Percentiles rank a stretch among this genome's conserved stretches.
Conservation (phyloP, 2,113 vertebrate species). For the Rhinogobius similis region DNA sequence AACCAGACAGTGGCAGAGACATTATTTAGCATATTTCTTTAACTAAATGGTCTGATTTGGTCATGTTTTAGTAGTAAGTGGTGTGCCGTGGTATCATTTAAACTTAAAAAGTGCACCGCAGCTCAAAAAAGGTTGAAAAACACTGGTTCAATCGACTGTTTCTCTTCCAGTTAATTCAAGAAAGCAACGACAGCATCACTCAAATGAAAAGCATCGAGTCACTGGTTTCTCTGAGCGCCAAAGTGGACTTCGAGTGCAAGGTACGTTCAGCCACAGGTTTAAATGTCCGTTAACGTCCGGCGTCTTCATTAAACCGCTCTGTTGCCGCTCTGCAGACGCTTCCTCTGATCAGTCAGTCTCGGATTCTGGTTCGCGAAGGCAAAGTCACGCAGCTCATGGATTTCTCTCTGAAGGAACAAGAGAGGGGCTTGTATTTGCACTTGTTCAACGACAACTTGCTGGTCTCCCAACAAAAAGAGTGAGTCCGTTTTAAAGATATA, state of each 20-base stretch:
- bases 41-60: too few relatives aligned
- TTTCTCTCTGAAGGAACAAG: constrained; percentile 84
- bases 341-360: constrained; percentile 92
- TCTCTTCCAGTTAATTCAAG: constrained; percentile 85
- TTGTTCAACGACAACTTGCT: constrained; percentile 95
- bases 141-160: not conserved
- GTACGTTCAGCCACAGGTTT: constrained; percentile 74
- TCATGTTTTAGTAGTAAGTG: too few relatives aligned
- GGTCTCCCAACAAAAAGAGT: constrained; percentile 91
- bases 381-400: constrained; percentile 80
- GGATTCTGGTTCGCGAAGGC: constrained; percentile 89
- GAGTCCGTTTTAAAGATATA: constrained; percentile 32
- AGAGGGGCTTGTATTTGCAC: constrained; percentile 87
- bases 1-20: too few relatives aligned
- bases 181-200: constrained; percentile 93
- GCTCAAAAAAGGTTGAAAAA: too few relatives aligned
- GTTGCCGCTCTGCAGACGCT: constrained; percentile 81
- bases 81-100: too few relatives aligned
- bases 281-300: not conserved
- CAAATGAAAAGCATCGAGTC: constrained; percentile 95
- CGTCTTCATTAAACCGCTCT: not conserved
- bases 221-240: constrained; percentile 90
- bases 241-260: constrained; percentile 95
- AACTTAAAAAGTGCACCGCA: too few relatives aligned
- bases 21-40: too few relatives aligned